Evolutionary conservation across 23 tunicate species (phyloP), one percentile per base, ranked within the genome.

Genomic region (Oikopleura albicans): DNA sequence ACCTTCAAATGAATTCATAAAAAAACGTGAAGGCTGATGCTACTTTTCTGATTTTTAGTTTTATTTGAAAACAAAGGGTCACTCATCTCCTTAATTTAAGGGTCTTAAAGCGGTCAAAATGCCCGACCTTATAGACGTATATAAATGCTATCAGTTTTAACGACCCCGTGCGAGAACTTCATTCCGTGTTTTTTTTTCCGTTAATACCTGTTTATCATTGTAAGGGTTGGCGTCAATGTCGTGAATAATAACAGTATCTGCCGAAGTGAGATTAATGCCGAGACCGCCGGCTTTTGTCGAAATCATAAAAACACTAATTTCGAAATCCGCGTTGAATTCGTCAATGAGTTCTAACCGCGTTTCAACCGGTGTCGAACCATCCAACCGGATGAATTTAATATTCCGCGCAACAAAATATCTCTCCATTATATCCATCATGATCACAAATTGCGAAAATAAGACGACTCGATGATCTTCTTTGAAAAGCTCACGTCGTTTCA

Each of bases 181-280:
- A n/a, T n/a, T n/a, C n/a, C n/a, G n/a, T n/a, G n/a, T n/a, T n/a
- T n/a, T n/a, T n/a, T n/a, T n/a, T n/a, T n/a, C n/a, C n/a, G n/a
- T n/a, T n/a, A n/a, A n/a, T 71, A 71, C 98, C 85, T 94, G 98
- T 83, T 90, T 94, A 83, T 94, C 98, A 83, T 94, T 94, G 87
- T 94, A 90, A 0, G 98, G 98, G 84, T 94, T 94, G 49, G 84
- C 31, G 71, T 94, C 98, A n/a, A 94, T 94, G 86, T 94, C 98
- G 85, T 94, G 98, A 1, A 94, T 86, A 40, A 94, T 88, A 0
- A 94, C 98, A 39, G 85, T 87, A 85, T 87, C 87, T 1, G 98
- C 98, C 1, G 89, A 83, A 0, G 98, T 90, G 39, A 94, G 41
- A 84, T 94, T 94, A 0, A 94, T 90, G 0, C 98, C 98, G 0